Base-by-base conservation (phyloP, 2,888 invertebrate genomes). In the Dioctria linearis region DNA sequence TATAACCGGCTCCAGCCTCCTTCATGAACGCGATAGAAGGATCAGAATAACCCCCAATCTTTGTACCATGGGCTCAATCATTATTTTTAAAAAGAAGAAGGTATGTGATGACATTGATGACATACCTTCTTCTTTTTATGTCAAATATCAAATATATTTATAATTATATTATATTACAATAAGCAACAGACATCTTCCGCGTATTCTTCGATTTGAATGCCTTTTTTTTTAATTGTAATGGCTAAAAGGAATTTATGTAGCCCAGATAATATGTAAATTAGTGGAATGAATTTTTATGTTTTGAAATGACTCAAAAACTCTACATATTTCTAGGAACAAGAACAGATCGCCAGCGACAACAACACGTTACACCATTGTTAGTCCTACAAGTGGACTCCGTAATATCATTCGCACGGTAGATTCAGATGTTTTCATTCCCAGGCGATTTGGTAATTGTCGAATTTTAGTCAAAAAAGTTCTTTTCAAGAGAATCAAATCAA, bases 381-480 rank as follows among this genome's bases (percentile, higher is more conserved):
- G 82, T 2, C 71, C 82, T 39, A 84, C 83, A 82, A 85, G 82
- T 76, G 85, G 83, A 6, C 84, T 84, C 13, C 79, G 83, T 78
- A 83, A 82, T 66, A 83, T 85, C 80, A 83, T 84, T 46, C 83
- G 85, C 78, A 67, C 83, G 11, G 82, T 84, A 57, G 83, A 84
- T 82, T 83, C 84, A 79, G 84, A 84, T 67, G 82, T 84, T 82
- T 75, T 85, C 82, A 85, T 85, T 79, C 83, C 81, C 79, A 84
- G 86, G 78, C 83, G 84, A 83, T 83, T 82, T 83, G 86, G 86
- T 85, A 86, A 86, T 83, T 85, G 82, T 39, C n/a, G n/a, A 59
- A 9, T 49, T 66, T 37, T 59, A 54, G 57, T 43, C 11, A 37
- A 25, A 25, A 25, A 25, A 25, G 25, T 25, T 25, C 25, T 25